These are phyloP conservation scores for Isichthys henryi DNA, from an alignment of 2,113 vertebrate species.

Conservation along the genomic window DNA sequence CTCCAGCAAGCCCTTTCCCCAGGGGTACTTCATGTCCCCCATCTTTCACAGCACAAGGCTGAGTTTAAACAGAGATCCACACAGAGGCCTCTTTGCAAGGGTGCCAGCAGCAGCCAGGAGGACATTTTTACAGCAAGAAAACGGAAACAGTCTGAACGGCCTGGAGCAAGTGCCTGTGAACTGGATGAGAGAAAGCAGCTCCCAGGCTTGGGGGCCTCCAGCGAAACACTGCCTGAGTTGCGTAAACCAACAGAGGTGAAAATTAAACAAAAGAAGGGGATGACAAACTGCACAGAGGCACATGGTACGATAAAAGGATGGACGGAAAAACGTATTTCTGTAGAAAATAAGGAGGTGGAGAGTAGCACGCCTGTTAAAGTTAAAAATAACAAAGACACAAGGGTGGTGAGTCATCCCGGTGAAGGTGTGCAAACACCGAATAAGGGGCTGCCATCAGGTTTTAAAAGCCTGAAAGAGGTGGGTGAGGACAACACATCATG, in stretches of 20 bases:
- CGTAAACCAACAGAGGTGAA: background rate
- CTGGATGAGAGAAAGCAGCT: background rate
- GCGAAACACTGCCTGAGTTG: background rate
- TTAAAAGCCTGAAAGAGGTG: background rate
- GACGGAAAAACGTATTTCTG: background rate
- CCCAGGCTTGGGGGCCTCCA: background rate
- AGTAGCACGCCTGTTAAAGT: conserved; percentile 10
- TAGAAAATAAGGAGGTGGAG: background rate
- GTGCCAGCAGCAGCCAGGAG: conserved; percentile 37
- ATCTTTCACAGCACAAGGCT: conserved; percentile 1
- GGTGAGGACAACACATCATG: background rate
- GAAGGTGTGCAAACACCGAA: background rate
- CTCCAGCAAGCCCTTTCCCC: conserved; percentile 29
- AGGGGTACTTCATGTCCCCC: conserved; percentile 26
- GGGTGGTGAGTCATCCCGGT: background rate
- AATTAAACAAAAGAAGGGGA: conserved; percentile 12
- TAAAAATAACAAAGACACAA: conserved; percentile 14
- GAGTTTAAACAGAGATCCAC: background rate
- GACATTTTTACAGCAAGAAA: conserved; percentile 25
- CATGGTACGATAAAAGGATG: conserved; percentile 5
- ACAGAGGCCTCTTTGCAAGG: conserved; percentile 25
- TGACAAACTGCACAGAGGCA: background rate
- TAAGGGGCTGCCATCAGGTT: background rate
- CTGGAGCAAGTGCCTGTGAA: background rate
- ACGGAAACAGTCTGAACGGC: background rate